These are phyloP conservation scores for Sarcophaga subvicina DNA, from an alignment of 2,888 invertebrate genomes.

Conservation along the genomic window DNA sequence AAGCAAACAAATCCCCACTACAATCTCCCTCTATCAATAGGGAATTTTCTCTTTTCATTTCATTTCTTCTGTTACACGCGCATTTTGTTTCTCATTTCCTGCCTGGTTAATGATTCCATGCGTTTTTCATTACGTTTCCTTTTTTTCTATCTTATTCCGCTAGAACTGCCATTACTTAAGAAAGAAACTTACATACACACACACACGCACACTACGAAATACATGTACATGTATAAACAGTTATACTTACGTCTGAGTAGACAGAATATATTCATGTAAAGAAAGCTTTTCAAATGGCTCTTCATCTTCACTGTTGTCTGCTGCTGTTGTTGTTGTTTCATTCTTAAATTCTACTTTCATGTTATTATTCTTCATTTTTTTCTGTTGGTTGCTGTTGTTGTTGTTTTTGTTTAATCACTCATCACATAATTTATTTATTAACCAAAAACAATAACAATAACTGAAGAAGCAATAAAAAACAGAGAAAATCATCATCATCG, in stretches of 20 bases:
- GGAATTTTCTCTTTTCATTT: no score
- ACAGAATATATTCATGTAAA: background rate
- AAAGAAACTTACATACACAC: background rate
- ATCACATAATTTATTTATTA: conserved; percentile 68
- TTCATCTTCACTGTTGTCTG: background rate
- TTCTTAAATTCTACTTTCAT: conserved; percentile 1
- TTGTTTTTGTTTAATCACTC: conserved; percentile 65
- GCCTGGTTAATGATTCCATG: background rate
- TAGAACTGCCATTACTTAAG: conserved; percentile 4
- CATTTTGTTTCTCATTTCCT: conserved; percentile 21
- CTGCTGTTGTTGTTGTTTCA: background rate
- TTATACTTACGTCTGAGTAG: background rate
- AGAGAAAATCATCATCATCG: background rate
- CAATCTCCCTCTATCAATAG: no score
- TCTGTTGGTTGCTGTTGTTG: background rate
- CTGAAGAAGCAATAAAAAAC: conserved; percentile 1
- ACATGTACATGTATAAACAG: background rate
- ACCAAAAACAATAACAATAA: conserved; percentile 25
- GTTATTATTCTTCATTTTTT: conserved; percentile 1
- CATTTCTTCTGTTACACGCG: background rate
- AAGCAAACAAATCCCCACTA: no score
- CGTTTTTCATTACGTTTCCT: conserved; percentile 4
- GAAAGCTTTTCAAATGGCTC: background rate
- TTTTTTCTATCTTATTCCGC: conserved; percentile 5
- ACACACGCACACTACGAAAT: background rate